Evolutionary conservation across 2,113 vertebrate species (phyloP).

Genomic region (Tragelaphus strepsiceros): DNA sequence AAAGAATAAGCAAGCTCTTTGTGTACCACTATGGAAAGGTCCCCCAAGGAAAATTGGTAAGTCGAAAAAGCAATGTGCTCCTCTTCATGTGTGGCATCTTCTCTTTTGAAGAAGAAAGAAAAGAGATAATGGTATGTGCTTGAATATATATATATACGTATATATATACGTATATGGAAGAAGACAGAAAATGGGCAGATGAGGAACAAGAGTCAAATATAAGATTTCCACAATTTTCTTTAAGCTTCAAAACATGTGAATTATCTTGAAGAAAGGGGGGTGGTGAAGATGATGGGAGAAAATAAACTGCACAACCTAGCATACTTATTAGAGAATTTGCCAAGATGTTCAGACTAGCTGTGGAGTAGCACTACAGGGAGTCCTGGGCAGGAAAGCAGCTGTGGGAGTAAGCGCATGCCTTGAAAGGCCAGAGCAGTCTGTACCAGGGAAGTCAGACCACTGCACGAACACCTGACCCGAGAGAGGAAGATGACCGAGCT

Average conservation of each 20-base stretch:
- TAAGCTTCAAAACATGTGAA: not conserved
- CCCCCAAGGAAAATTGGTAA: not conserved
- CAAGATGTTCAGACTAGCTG: not conserved
- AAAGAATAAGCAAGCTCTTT: not conserved
- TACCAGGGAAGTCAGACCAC: not conserved
- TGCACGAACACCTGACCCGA: not conserved
- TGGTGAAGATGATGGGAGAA: not conserved
- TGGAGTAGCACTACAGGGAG: not conserved
- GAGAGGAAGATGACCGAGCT: not conserved
- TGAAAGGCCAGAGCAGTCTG: not conserved
- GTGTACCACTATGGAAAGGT: not conserved
- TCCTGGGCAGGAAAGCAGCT: not conserved
- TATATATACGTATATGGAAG: not conserved
- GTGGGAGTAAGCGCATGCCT: fast-evolving
- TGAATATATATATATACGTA: not conserved
- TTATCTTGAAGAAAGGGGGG: not conserved
- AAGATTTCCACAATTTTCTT: not conserved
- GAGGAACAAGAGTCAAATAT: not conserved
- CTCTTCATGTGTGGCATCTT: not conserved
- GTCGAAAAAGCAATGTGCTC: not conserved
- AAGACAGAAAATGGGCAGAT: not conserved
- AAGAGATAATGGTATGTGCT: not conserved
- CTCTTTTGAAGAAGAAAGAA: not conserved
- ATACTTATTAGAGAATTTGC: not conserved
- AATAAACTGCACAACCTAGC: not conserved